Percentiles rank a stretch among this genome's conserved stretches.
phyloP scores from a whole-genome alignment of 1,140 invertebrate genomes.

The Scaptomyza pallida region DNA sequence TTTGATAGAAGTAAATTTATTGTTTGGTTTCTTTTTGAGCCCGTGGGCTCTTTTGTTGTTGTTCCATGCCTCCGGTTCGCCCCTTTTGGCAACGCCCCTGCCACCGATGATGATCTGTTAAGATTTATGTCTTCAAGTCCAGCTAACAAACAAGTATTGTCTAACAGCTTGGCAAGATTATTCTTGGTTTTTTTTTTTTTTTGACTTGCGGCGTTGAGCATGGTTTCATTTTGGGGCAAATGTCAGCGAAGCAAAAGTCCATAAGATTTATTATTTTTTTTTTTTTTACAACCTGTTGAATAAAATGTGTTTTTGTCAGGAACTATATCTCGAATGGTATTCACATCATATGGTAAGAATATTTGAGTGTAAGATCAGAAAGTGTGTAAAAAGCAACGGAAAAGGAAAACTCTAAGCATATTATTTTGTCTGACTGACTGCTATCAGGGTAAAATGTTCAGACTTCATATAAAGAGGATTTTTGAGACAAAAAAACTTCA shows the following conservation, averaged over 20 bases:
- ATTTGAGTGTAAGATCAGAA: too few species aligned
- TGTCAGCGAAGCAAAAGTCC: conserved; percentile 13
- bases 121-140: conserved; percentile 70
- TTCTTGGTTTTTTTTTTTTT: conserved; percentile 2
- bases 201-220: conserved; percentile 6
- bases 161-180: conserved; percentile 37
- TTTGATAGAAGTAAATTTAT: conserved; percentile 26
- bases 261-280: conserved; percentile 4
- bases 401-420: too few species aligned
- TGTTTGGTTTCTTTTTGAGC: too few species aligned
- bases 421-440: too few species aligned
- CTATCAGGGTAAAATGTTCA: too few species aligned
- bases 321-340: too few species aligned
- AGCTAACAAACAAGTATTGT: conserved; percentile 69
- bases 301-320: too few species aligned
- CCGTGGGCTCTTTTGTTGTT: neutral
- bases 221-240: conserved; percentile 31
- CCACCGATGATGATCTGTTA: conserved; percentile 12
- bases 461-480: too few species aligned
- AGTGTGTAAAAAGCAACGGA: too few species aligned
- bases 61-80: conserved; percentile 1
- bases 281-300: too few species aligned
- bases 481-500: too few species aligned
- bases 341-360: too few species aligned
- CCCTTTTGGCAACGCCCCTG: conserved; percentile 20